Evolutionary conservation across 2,888 invertebrate species (phyloP).

Genomic region (Nymphalis polychloros): DNA sequence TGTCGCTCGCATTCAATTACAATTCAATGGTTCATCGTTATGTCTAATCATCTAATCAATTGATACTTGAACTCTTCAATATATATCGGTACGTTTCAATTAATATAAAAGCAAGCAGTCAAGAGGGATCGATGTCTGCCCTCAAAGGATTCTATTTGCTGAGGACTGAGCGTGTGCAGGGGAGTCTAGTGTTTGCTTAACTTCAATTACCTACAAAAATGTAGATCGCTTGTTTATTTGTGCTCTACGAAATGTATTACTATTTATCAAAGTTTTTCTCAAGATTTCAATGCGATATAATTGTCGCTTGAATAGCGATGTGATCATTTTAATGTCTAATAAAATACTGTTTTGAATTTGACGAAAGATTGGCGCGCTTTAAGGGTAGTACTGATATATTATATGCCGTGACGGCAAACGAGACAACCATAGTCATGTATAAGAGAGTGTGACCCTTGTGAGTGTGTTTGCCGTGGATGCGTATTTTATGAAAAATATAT

Average conservation of each 20-base stretch:
- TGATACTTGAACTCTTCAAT: neutral
- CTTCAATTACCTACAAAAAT: constrained; percentile 33
- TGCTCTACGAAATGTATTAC: neutral
- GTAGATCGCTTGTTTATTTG: constrained; percentile 17
- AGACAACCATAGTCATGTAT: too few species aligned
- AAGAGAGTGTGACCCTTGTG: too few species aligned
- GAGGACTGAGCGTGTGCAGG: constrained; percentile 4
- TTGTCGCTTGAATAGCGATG: too few species aligned
- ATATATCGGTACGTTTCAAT: constrained; percentile 19
- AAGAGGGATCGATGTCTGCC: constrained; percentile 31
- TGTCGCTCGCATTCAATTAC: neutral
- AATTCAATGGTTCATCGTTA: neutral
- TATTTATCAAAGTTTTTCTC: too few species aligned
- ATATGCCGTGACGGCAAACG: too few species aligned
- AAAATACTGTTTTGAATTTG: too few species aligned
- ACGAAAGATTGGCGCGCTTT: too few species aligned
- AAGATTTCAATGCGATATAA: too few species aligned
- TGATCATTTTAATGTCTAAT: too few species aligned
- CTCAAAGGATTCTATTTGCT: constrained; percentile 33
- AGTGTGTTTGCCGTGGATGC: too few species aligned
- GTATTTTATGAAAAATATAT: too few species aligned
- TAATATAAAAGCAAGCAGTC: constrained; percentile 29
- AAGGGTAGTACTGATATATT: too few species aligned
- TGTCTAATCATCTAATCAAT: neutral
- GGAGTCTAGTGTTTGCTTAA: constrained; percentile 23